Percentiles rank a stretch among this genome's conserved stretches.
Conservation (phyloP, 2,113 vertebrate species). For the Chionis minor region DNA sequence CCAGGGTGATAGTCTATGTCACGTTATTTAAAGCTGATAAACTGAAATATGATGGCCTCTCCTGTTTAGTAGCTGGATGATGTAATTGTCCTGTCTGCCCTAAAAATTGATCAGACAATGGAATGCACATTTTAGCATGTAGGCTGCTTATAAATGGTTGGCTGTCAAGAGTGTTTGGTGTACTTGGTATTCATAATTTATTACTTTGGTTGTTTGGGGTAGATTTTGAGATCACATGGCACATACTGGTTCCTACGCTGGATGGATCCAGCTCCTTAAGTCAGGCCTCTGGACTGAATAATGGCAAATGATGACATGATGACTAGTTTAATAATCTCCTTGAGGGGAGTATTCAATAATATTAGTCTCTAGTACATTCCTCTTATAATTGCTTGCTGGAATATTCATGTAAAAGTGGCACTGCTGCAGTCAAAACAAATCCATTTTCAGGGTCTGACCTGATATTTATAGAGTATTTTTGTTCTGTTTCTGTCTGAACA, state of each 20-base stretch:
- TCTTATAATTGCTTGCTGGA: conserved; percentile 18
- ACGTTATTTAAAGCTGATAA: neutral
- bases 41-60: neutral
- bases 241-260: neutral
- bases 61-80: neutral
- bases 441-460: neutral
- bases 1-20: neutral
- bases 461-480: conserved; percentile 11
- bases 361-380: neutral
- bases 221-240: neutral
- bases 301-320: neutral
- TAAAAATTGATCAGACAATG: neutral
- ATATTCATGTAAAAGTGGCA: neutral
- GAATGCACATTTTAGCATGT: neutral
- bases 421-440: conserved; percentile 34
- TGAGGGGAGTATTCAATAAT: neutral
- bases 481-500: neutral
- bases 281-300: neutral
- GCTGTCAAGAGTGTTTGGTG: neutral
- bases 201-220: neutral
- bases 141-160: neutral
- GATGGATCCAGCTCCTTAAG: neutral
- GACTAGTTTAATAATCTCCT: neutral
- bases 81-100: conserved; percentile 1
- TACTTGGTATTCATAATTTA: neutral